Conservation (phyloP, 1,140 invertebrate genomes). For the Oppia nitens region DNA sequence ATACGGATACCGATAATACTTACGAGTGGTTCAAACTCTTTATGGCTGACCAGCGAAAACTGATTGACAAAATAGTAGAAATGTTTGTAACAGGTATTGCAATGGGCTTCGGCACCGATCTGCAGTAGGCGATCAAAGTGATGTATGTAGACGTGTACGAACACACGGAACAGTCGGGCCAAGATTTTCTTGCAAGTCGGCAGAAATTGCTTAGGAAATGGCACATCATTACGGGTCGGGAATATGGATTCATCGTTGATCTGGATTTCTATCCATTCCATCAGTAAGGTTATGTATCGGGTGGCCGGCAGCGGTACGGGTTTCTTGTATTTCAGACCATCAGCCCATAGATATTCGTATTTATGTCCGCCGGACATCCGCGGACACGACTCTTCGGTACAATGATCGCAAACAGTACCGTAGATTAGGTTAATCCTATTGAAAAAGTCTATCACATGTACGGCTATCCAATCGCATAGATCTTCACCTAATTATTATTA, state of each 20-base stretch:
- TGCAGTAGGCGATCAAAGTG: slow-evolving; percentile 78
- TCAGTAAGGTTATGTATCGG: slow-evolving; percentile 66
- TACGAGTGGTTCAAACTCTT: slow-evolving; percentile 70
- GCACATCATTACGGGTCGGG: slow-evolving; percentile 58
- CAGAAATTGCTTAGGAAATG: slow-evolving; percentile 73
- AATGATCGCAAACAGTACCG: slow-evolving; percentile 74
- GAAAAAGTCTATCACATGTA: slow-evolving; percentile 92
- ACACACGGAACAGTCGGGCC: slow-evolving; percentile 75
- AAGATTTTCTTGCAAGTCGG: slow-evolving; percentile 69
- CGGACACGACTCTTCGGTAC: slow-evolving; percentile 66
- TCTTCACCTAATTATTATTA: slow-evolving; percentile 46
- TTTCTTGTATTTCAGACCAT: slow-evolving; percentile 66
- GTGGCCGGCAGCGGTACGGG: slow-evolving; percentile 71
- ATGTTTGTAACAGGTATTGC: slow-evolving; percentile 92
- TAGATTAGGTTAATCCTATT: slow-evolving; percentile 87
- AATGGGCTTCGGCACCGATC: slow-evolving; percentile 81
- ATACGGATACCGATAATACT: no score
- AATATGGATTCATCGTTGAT: slow-evolving; percentile 81
- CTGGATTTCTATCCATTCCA: slow-evolving; percentile 87
- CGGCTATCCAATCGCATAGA: slow-evolving; percentile 84
- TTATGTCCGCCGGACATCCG: slow-evolving; percentile 69
- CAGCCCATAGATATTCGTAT: slow-evolving; percentile 88
- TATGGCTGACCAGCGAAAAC: slow-evolving; percentile 62
- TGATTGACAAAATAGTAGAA: slow-evolving; percentile 88
- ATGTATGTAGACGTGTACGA: slow-evolving; percentile 94